Conservation (phyloP, 2,113 vertebrate genomes). For the Gallinago media region DNA sequence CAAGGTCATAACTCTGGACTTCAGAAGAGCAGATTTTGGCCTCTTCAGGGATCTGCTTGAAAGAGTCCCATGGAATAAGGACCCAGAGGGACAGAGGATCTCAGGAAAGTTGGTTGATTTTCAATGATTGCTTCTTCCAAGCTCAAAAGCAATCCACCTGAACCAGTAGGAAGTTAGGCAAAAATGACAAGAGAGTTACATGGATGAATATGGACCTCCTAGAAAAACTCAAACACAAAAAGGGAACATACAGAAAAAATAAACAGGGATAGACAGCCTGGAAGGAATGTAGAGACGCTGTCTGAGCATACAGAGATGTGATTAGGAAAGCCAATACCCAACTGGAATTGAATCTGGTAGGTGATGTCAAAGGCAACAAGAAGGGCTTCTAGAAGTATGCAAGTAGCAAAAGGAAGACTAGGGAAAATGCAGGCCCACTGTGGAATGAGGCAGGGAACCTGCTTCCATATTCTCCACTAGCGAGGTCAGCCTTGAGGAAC, state of each 20-base stretch:
- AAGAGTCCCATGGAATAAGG: not conserved
- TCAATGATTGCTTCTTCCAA: not conserved
- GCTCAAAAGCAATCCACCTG: not conserved
- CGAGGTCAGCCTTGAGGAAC: not conserved
- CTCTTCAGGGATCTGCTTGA: not conserved
- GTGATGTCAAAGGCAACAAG: not conserved
- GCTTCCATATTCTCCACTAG: not conserved
- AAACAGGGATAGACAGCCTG: not conserved
- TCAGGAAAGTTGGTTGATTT: not conserved
- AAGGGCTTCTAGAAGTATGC: not conserved
- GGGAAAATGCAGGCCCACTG: not conserved
- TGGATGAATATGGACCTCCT: not conserved
- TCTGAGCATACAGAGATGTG: not conserved
- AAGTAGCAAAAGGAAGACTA: not conserved
- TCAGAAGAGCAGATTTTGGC: not conserved
- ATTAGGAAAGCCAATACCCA: not conserved
- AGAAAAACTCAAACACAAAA: not conserved
- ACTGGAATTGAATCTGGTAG: not conserved
- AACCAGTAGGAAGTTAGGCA: not conserved
- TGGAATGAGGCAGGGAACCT: not conserved
- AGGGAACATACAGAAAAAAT: not conserved
- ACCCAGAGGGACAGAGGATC: rapidly evolving
- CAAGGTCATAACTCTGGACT: not conserved
- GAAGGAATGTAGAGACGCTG: not conserved
- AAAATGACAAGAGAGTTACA: not conserved